A percentile compares a stretch with the other conserved stretches of the same genome.
Evolutionary conservation across 2,888 invertebrate genomes (phyloP).

Genomic region (Chrysomela aeneicollis): DNA sequence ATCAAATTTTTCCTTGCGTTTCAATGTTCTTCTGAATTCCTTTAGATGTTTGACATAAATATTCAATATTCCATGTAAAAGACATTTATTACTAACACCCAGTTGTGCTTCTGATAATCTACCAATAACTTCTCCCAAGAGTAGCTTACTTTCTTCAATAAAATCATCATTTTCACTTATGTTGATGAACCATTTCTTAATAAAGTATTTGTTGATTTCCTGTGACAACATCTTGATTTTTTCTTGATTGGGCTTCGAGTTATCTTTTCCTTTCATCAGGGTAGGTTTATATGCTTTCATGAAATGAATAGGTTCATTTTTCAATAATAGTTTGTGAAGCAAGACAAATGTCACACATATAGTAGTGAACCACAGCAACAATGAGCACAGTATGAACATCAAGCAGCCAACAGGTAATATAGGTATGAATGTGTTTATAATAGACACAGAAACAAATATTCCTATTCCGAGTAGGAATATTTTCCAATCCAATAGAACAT

Average conservation of each 20-base stretch:
- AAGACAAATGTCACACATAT: conserved; percentile 64
- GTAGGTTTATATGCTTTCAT: background rate
- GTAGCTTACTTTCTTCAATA: conserved; percentile 58
- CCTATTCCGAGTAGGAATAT: conserved; percentile 39
- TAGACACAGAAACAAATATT: conserved; percentile 31
- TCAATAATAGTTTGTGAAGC: conserved; percentile 65
- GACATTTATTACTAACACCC: conserved; percentile 58
- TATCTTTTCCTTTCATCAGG: conserved; percentile 21
- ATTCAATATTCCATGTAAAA: conserved; percentile 62
- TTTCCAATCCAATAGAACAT: conserved; percentile 39
- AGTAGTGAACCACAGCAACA: conserved; percentile 61
- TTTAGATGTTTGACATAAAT: conserved; percentile 69
- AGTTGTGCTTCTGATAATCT: conserved; percentile 58
- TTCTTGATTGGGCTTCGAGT: conserved; percentile 40
- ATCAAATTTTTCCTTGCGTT: conserved; percentile 64
- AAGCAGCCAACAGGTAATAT: conserved; percentile 43
- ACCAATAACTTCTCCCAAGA: conserved; percentile 60
- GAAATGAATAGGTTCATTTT: conserved; percentile 63
- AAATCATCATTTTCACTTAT: conserved; percentile 63
- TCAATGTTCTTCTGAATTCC: conserved; percentile 70
- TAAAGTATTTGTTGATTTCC: conserved; percentile 62
- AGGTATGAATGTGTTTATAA: conserved; percentile 37
- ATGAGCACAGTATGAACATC: conserved; percentile 55
- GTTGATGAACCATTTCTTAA: conserved; percentile 63
- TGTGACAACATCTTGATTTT: conserved; percentile 54